Evolutionary conservation across 1,140 invertebrate genomes (phyloP).

Genomic region (Drosophila equinoxialis): DNA sequence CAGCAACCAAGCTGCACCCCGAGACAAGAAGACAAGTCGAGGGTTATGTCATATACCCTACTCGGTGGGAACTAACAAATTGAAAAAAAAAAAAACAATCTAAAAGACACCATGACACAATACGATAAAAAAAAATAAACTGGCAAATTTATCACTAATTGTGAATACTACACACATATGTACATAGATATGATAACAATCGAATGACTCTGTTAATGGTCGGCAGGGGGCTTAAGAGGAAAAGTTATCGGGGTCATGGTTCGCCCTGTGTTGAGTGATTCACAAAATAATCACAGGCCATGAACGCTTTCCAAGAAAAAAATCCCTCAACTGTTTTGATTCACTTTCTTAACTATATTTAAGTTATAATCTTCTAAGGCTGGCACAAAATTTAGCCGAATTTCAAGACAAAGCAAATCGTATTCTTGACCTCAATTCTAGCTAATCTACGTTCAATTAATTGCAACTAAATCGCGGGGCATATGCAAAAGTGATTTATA

Average conservation of each 20-base stretch:
- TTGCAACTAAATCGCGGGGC: slow-evolving; percentile 57
- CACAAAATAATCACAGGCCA: too few species aligned
- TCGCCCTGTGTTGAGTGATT: slow-evolving; percentile 11
- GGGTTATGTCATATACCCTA: slow-evolving; percentile 5
- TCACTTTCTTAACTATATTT: too few species aligned
- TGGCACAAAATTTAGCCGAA: too few species aligned
- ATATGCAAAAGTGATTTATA: slow-evolving; percentile 49
- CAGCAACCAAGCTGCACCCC: slow-evolving; percentile 6
- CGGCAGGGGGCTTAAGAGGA: too few species aligned
- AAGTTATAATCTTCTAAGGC: too few species aligned
- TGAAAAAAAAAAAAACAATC: background rate
- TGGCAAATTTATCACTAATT: slow-evolving; percentile 17
- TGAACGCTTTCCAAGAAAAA: too few species aligned
- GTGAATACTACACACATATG: slow-evolving; percentile 3
- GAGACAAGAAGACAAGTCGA: slow-evolving; percentile 1
- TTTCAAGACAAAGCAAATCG: slow-evolving; percentile 12
- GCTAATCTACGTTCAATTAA: slow-evolving; percentile 58
- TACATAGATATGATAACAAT: slow-evolving; percentile 1
- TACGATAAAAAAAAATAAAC: background rate
- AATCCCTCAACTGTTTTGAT: too few species aligned
- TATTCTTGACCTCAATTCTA: slow-evolving; percentile 61
- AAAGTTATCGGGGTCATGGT: background rate
- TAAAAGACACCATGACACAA: background rate
- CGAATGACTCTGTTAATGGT: background rate
- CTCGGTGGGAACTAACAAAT: background rate